These are phyloP conservation scores for Phalacrocorax brasilianus DNA, from an alignment of 2,113 vertebrate species.

Conservation along the genomic window DNA sequence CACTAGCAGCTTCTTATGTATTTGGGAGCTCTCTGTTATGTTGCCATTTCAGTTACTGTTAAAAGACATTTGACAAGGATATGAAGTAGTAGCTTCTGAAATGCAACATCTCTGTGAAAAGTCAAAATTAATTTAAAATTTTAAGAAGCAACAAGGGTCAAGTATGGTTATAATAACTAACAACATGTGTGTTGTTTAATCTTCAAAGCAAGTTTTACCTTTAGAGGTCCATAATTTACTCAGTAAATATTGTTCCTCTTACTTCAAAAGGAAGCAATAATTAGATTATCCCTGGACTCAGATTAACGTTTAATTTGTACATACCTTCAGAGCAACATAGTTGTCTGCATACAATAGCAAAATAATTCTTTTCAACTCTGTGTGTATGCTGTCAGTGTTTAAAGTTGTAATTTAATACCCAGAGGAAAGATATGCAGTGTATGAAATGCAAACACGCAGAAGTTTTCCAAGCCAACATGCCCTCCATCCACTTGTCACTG, in stretches of 20 bases:
- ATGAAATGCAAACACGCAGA: background rate
- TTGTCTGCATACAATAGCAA: slow-evolving; percentile 31
- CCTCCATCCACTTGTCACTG: background rate
- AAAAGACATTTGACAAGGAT: background rate
- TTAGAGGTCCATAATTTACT: slow-evolving; percentile 51
- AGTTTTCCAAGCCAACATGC: background rate
- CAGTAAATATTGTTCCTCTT: slow-evolving; percentile 48
- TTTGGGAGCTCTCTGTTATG: background rate
- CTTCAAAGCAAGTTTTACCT: slow-evolving; percentile 66
- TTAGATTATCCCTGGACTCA: slow-evolving; percentile 54
- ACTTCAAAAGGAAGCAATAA: slow-evolving; percentile 65
- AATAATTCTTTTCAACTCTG: slow-evolving; percentile 37
- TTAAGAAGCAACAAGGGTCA: background rate
- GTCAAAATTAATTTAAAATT: background rate
- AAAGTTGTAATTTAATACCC: slow-evolving; percentile 21
- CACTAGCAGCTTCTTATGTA: background rate
- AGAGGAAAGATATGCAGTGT: background rate
- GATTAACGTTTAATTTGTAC: slow-evolving; percentile 53
- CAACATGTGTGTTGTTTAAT: slow-evolving; percentile 49
- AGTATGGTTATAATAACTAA: slow-evolving; percentile 12
- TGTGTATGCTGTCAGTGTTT: background rate
- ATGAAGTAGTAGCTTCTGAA: background rate
- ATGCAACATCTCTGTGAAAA: slow-evolving; percentile 4
- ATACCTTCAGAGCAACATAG: slow-evolving; percentile 13
- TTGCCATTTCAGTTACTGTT: background rate